Base-by-base conservation (phyloP, 2,113 vertebrate genomes). In the Phoenicopterus ruber region DNA sequence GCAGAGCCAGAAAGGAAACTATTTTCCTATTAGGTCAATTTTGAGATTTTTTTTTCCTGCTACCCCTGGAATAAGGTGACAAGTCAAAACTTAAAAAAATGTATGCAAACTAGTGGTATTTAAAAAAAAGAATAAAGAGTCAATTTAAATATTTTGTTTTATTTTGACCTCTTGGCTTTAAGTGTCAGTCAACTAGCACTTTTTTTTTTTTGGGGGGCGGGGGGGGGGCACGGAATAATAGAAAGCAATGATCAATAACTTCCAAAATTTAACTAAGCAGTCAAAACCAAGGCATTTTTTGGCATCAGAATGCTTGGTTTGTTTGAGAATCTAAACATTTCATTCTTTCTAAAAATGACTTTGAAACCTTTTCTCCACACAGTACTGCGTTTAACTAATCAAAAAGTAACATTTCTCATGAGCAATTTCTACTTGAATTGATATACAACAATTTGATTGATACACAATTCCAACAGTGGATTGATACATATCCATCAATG, bases 401-500 rank as follows among this genome's bases (percentile, higher is more conserved):
- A 40, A 65, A 82, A 73, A 57, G 15, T 47, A 86, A 31, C 17
- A 47, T 54, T 94, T 94, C 9, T 83, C 10, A 11, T 21, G 19
- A 81, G 31, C 8, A 50, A n/a, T 62, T 93, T 94, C 42, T 77
- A 10, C 29, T 62, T 83, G 52, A 71, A 32, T 76, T 82, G 32
- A 42, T 66, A 40, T 5, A 26, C 4, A 50, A 36, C 42, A 55
- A 47, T 17, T 32, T n/a, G 28, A 38, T 31, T 22, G 18, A 36
- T n/a, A 7, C 0, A 16, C 13, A 26, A 5, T 73, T 86, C 9
- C 16, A 34, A 46, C 46, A 46, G 46, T 46, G 46, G 93, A 40
- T 79, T 2, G 0, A n/a, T 1, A 57, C 5, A 36, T 44, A 24
- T 20, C 3, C 21, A 1, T 58, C 9, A 38, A 25, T 82, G 25